These are phyloP conservation scores for Lasiurus cinereus DNA, from an alignment of 2,113 vertebrate species.

Conservation along the genomic window DNA sequence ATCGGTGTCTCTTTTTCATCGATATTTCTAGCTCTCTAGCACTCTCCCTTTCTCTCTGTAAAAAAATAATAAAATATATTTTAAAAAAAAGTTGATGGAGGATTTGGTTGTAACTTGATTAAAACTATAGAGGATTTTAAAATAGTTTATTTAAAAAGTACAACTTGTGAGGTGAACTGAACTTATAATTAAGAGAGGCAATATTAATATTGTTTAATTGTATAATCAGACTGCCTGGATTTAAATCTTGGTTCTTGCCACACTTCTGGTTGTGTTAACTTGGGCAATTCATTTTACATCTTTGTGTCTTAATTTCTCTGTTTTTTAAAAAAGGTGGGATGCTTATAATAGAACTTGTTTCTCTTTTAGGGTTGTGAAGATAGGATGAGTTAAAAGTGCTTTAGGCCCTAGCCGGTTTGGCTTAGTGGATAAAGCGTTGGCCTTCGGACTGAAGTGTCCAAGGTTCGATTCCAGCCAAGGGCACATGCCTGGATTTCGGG, in stretches of 20 bases:
- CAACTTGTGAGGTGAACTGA: not conserved
- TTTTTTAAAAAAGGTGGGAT: not conserved
- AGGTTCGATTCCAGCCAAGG: no score
- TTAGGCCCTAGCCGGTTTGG: not conserved
- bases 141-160: not conserved
- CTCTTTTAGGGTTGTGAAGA: not conserved
- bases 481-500: no score
- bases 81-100: not conserved
- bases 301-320: not conserved
- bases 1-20: no score
- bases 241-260: not conserved
- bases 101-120: conserved; percentile 31
- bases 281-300: not conserved
- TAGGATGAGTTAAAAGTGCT: not conserved
- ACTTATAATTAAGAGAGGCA: not conserved
- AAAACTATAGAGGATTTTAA: not conserved
- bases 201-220: not conserved
- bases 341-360: conserved; percentile 9
- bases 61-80: no score
- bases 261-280: not conserved
- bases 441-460: no score
- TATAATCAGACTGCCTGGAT: not conserved
- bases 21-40: no score
- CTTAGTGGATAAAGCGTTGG: no score
- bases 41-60: no score